Evolutionary conservation across 2,797 vertebrate species (phyloP).

Genomic region (Peromyscus eremicus): DNA sequence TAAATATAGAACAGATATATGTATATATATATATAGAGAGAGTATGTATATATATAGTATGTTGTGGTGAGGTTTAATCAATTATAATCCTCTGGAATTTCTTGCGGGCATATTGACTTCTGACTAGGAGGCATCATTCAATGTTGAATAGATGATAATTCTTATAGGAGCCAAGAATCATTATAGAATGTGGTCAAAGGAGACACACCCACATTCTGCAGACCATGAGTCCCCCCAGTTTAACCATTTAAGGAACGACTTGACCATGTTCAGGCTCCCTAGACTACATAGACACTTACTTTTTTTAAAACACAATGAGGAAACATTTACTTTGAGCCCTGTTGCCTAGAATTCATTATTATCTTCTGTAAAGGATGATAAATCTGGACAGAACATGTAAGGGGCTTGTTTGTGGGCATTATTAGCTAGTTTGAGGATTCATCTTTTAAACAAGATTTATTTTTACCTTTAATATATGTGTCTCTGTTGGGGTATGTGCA

Average conservation of each 20-base stretch:
- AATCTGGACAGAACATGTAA: neutral
- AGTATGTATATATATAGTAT: too few relatives aligned
- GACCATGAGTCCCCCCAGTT: neutral
- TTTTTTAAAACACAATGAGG: neutral
- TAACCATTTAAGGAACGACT: neutral
- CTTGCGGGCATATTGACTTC: slow-evolving; percentile 61
- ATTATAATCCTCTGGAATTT: slow-evolving; percentile 52
- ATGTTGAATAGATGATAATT: slow-evolving; percentile 67
- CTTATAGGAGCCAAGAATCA: slow-evolving; percentile 56
- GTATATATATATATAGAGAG: too few relatives aligned
- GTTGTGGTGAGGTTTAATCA: slow-evolving; percentile 55
- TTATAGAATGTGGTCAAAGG: slow-evolving; percentile 32
- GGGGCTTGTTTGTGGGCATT: neutral
- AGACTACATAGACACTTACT: neutral
- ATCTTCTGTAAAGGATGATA: neutral
- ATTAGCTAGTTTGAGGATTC: neutral
- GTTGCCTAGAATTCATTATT: neutral
- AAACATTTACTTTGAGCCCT: neutral
- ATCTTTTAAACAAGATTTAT: neutral
- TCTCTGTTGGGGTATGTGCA: neutral
- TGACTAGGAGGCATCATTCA: slow-evolving; percentile 60
- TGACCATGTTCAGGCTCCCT: neutral
- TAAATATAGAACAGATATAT: slow-evolving; percentile 4
- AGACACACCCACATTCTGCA: slow-evolving; percentile 31
- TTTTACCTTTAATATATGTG: too few relatives aligned